phyloP scores from a whole-genome alignment of 2,113 vertebrate genomes.

The Varanus salvator region DNA sequence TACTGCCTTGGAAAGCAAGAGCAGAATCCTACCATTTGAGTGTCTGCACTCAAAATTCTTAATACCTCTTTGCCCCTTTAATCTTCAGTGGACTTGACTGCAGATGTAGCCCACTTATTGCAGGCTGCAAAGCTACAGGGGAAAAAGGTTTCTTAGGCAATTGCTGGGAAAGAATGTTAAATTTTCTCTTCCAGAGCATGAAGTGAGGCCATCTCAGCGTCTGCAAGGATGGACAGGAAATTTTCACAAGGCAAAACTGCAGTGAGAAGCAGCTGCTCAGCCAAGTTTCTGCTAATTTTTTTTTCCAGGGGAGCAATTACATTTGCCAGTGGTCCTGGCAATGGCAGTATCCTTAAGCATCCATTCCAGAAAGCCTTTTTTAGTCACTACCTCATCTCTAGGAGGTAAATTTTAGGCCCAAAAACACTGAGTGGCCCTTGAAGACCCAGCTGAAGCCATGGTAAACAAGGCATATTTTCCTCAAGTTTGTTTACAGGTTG shows the following conservation, averaged over 20 bases:
- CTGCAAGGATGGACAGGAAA: slow-evolving; percentile 37
- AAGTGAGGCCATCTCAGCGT: slow-evolving; percentile 27
- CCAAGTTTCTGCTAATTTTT: slow-evolving; percentile 47
- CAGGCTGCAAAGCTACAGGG: not conserved
- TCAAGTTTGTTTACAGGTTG: accelerated
- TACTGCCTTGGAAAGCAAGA: not conserved
- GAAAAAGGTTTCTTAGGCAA: slow-evolving; percentile 20
- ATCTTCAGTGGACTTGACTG: slow-evolving; percentile 13
- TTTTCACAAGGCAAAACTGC: slow-evolving; percentile 37
- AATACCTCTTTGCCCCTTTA: slow-evolving; percentile 41
- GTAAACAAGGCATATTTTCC: not conserved
- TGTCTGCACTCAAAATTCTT: slow-evolving; percentile 27
- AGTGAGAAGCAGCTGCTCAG: slow-evolving; percentile 30
- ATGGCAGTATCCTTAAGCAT: not conserved
- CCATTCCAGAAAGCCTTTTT: not conserved
- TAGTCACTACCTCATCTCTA: not conserved
- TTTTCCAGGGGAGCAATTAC: slow-evolving; percentile 15
- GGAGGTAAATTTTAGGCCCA: not conserved
- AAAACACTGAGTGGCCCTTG: slow-evolving; percentile 4
- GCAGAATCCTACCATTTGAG: slow-evolving; percentile 1
- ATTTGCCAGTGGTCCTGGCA: slow-evolving; percentile 10
- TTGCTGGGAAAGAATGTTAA: slow-evolving; percentile 31
- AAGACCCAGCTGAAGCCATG: not conserved
- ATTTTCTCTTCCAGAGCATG: slow-evolving; percentile 43
- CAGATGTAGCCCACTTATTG: not conserved